Evolutionary conservation across 30 jellyfish, hydroid and myxozoan species (phyloP).

Genomic region (Cassiopea xamachana): DNA sequence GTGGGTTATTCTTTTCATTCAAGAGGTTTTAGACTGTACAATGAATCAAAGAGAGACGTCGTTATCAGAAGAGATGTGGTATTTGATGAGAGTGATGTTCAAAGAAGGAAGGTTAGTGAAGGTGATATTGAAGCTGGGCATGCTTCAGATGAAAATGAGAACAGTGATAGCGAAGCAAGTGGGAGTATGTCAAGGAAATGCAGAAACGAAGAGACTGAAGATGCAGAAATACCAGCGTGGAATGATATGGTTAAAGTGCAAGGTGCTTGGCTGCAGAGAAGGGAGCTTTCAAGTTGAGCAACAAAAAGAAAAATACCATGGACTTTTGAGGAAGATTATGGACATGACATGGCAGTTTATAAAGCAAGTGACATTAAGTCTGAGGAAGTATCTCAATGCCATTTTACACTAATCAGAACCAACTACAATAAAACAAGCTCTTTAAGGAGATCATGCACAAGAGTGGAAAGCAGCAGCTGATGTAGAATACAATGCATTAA

Average conservation of each 20-base stretch:
- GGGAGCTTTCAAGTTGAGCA: not conserved
- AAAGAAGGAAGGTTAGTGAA: not conserved
- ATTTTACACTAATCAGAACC: not conserved
- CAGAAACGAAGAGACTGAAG: not conserved
- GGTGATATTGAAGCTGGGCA: no score
- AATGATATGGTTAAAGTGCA: not conserved
- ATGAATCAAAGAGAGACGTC: not conserved
- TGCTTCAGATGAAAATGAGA: not conserved
- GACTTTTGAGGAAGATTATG: not conserved
- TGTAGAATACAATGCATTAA: constrained; percentile 25
- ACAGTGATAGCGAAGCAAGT: not conserved
- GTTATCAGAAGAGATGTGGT: not conserved
- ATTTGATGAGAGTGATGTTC: not conserved
- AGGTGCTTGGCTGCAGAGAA: not conserved
- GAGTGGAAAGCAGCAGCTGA: constrained; percentile 54
- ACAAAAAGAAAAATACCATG: not conserved
- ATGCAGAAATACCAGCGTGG: not conserved
- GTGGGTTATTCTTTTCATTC: not conserved
- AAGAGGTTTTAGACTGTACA: not conserved
- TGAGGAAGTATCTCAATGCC: not conserved
- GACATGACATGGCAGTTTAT: not conserved
- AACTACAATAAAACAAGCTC: not conserved
- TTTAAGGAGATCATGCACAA: not conserved
- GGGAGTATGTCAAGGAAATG: no score
- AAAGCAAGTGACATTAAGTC: no score